Conservation (phyloP, 2,888 invertebrate species). For the Ceramica pisi region DNA sequence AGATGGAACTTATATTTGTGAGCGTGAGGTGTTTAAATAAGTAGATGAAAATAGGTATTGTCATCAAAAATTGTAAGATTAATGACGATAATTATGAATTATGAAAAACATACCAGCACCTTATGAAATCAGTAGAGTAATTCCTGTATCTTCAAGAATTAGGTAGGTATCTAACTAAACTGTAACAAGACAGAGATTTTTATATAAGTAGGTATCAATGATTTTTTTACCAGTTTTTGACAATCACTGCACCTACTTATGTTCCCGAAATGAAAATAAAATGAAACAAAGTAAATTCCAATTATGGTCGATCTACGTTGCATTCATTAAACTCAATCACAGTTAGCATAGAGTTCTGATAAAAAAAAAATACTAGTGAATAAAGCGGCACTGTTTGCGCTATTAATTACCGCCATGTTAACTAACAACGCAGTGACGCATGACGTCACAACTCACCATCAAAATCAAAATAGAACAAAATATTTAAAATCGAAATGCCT, state of each 20-base stretch:
- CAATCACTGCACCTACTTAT: too few species aligned
- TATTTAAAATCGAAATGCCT: constrained; percentile 59
- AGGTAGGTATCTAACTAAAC: too few species aligned
- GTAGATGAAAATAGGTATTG: too few species aligned
- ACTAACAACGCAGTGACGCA: constrained; percentile 19
- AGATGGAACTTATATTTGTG: constrained; percentile 32
- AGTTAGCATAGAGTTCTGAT: not conserved
- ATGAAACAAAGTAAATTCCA: too few species aligned
- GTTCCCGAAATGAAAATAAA: too few species aligned
- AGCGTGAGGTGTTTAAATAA: not conserved
- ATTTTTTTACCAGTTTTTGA: too few species aligned
- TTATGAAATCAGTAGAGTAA: not conserved
- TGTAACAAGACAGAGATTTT: too few species aligned
- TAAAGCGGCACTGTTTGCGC: constrained; percentile 1
- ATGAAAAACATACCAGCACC: not conserved
- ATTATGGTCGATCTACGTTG: too few species aligned
- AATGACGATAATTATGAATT: not conserved
- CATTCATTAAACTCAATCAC: not conserved
- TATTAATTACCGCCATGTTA: constrained; percentile 28
- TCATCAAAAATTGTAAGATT: not conserved
- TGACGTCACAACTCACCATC: constrained; percentile 37
- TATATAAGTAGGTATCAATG: too few species aligned
- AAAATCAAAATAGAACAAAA: constrained; percentile 54
- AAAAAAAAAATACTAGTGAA: not conserved
- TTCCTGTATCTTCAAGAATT: not conserved